Percentiles rank a stretch among this genome's conserved stretches.
Evolutionary conservation across 2,888 invertebrate species (phyloP).

Genomic region (Papilio demoleus): DNA sequence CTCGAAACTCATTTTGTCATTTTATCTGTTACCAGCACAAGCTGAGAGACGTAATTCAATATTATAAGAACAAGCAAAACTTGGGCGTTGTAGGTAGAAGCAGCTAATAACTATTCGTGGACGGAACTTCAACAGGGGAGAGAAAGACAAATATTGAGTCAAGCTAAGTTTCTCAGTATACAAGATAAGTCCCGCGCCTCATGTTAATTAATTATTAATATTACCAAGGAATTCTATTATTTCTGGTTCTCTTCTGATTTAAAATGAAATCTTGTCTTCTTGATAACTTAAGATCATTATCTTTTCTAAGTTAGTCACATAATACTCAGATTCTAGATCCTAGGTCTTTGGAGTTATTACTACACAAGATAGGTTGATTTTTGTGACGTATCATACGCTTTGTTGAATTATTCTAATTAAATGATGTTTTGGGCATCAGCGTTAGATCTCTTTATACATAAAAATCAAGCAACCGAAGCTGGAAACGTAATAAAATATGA

Average conservation of each 20-base stretch:
- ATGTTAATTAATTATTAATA: constrained; percentile 73
- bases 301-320: no score
- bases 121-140: constrained; percentile 67
- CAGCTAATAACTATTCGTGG: constrained; percentile 54
- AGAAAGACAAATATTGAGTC: constrained; percentile 73
- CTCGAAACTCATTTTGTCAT: constrained; percentile 17
- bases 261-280: constrained; percentile 1
- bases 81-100: constrained; percentile 57
- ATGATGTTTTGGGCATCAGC: background rate
- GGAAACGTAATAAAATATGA: constrained; percentile 75
- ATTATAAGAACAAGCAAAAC: constrained; percentile 67
- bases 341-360: no score
- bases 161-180: constrained; percentile 68
- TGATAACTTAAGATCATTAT: background rate
- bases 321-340: no score
- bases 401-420: no score
- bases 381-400: no score
- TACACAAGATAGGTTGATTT: no score
- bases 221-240: constrained; percentile 55
- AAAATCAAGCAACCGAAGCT: constrained; percentile 58
- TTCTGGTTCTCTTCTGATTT: constrained; percentile 28
- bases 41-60: constrained; percentile 61
- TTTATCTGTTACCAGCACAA: constrained; percentile 24
- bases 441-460: constrained; percentile 41
- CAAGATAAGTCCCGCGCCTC: constrained; percentile 58